Evolutionary conservation across 2,888 invertebrate genomes (phyloP).

Genomic region (Hirtodrosophila trivittata): DNA sequence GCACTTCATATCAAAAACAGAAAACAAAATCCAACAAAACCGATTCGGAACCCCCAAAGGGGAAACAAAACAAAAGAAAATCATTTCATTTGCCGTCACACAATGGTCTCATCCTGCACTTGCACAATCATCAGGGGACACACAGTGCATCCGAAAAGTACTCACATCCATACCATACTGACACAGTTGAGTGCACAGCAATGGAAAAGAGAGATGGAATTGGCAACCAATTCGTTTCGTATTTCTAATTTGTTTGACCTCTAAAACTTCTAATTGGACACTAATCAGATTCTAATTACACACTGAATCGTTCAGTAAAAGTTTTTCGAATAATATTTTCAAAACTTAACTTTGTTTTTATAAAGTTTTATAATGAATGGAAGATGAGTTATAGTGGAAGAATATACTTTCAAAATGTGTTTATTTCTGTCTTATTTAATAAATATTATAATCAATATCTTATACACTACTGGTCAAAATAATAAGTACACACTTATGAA

Average conservation of each 20-base stretch:
- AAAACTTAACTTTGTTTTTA: too few relatives aligned
- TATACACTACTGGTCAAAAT: too few relatives aligned
- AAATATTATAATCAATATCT: too few relatives aligned
- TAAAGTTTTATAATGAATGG: too few relatives aligned
- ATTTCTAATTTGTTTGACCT: slow-evolving; percentile 18
- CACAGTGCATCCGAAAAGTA: slow-evolving; percentile 44
- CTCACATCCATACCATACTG: slow-evolving; percentile 15
- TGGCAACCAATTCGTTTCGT: too few relatives aligned
- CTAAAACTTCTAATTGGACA: neutral
- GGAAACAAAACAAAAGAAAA: slow-evolving; percentile 29
- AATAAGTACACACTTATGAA: too few relatives aligned
- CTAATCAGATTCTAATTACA: too few relatives aligned
- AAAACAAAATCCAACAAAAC: slow-evolving; percentile 4
- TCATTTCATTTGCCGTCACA: slow-evolving; percentile 33
- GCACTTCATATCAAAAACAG: slow-evolving; percentile 39
- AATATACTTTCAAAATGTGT: too few relatives aligned
- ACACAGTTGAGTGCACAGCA: slow-evolving; percentile 30
- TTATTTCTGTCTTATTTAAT: too few relatives aligned
- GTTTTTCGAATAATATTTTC: too few relatives aligned
- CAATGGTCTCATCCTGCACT: slow-evolving; percentile 32
- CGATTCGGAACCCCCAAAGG: slow-evolving; percentile 22
- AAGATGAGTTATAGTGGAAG: too few relatives aligned
- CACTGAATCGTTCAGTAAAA: too few relatives aligned
- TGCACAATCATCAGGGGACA: slow-evolving; percentile 22
- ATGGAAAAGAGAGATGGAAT: slow-evolving; percentile 15